Base-by-base conservation (phyloP, 2,888 invertebrate genomes). In the Callinectes sapidus region DNA sequence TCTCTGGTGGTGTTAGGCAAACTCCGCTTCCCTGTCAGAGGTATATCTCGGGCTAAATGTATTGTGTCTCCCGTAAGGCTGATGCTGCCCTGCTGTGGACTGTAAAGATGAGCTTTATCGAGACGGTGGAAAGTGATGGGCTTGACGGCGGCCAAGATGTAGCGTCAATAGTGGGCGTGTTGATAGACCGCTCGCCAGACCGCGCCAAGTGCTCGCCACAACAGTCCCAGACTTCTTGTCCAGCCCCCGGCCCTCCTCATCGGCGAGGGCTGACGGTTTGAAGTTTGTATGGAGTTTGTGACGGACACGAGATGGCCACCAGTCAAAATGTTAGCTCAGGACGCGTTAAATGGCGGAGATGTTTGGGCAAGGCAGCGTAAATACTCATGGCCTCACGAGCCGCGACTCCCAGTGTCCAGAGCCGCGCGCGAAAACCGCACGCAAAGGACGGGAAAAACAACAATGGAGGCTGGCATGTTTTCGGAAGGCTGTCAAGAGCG, bases 301-400 rank as follows among this genome's bases (percentile, higher is more conserved):
- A 92, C 92, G 88, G 90, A 90, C 92, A 86, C 90, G 90, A 92
- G 92, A 92, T 92, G 90, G 90, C 92, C 90, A 92, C 87, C 92
- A 92, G 90, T 92, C 92, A 92, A 92, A 92, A 92, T 92, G 92
- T 92, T 92, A 92, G 92, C 92, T 92, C 92, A 92, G 90, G 92
- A 55, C 92, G 92, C 92, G 90, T 87, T 92, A 92, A 92, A 92
- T 92, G 92, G 92, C 90, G 90, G 87, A 92, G 92, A 92, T 92
- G 92, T 92, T 92, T 92, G 90, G 55, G 90, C 66, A 90, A 85
- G 48, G 71, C 90, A 92, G 92, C 92, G 92, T 92, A 92, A 92
- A 92, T 92, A 92, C 92, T 92, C 90, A 71, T 14, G 71, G 77
- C 92, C 42, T 92, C 92, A 92, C 92, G 92, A 90, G 92, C 87